phyloP scores from a whole-genome alignment of 2,797 vertebrate genomes.

The Ctenopoma kingsleyae region DNA sequence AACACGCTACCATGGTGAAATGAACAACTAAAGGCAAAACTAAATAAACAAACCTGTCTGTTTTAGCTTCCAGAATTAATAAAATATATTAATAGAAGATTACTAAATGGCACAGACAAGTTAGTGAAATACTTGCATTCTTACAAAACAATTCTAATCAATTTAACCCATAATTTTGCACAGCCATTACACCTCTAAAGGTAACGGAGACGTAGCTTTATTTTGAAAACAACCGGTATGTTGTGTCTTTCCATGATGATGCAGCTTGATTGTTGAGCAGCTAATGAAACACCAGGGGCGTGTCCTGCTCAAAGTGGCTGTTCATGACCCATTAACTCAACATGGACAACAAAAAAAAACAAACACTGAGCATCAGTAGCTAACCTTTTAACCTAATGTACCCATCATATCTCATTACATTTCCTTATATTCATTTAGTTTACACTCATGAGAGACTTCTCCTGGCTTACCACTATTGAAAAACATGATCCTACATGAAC shows the following conservation, averaged over 20 bases:
- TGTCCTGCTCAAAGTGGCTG: constrained; percentile 4
- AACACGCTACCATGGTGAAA: not conserved
- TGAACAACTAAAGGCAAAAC: too few species aligned
- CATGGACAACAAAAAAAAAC: constrained; percentile 9
- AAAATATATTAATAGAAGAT: too few species aligned
- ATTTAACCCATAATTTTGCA: too few species aligned
- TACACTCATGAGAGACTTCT: not conserved
- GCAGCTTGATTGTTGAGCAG: constrained; percentile 19
- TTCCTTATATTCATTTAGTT: constrained; percentile 9
- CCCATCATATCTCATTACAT: not conserved
- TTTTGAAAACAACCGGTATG: constrained; percentile 33
- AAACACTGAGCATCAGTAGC: too few species aligned
- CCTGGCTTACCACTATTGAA: not conserved
- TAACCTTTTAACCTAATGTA: too few species aligned
- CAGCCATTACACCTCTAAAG: fast-evolving
- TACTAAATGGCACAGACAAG: too few species aligned
- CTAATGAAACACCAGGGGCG: constrained; percentile 38
- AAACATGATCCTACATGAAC: constrained; percentile 7
- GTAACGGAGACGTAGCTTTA: constrained; percentile 4
- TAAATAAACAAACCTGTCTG: not conserved
- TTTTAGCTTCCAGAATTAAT: too few species aligned
- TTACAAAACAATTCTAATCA: not conserved
- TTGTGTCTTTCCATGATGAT: not conserved
- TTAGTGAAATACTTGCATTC: too few species aligned
- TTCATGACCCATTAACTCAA: constrained; percentile 19